Evolutionary conservation across 2,888 invertebrate species (phyloP), one percentile per base, ranked within the genome.

Genomic region (Phasia obesa): DNA sequence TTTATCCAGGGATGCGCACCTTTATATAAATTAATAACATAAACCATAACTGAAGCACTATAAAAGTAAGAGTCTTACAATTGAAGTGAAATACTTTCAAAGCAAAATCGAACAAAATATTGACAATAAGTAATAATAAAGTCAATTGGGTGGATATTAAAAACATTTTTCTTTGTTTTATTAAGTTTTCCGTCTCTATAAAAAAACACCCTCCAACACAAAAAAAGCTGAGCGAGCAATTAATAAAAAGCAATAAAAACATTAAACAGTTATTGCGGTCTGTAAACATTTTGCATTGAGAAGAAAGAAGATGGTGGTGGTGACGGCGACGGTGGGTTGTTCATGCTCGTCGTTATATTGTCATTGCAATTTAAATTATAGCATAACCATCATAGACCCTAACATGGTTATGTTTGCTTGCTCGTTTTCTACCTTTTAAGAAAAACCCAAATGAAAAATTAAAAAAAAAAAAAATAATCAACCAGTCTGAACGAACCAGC

Each of bases 231-330:
- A 67, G 55, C 73, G 25, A 67, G 49, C 62, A 69, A 74, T 76
- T 73, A 76, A 71, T 71, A 42, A 73, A 65, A 53, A 60, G 57
- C 67, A 59, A 81, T 65, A 64, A 71, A 73, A 80, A 47, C 49
- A 62, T 73, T 3, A 81, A 62, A 27, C 21, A 76, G 35, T 81
- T 67, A 64, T 70, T 60, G 81, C 60, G 31, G 69, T 47, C 21
- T 60, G 21, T 47, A 62, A 59, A 71, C 55, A 57, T 49, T 4
- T 27, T 27, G 27, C 6, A 27, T 3, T 27, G 23, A 2, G 35
- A 51, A 17, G 19, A 25, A 25, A 19, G 19, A 42, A 17, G 27
- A 42, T 49, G 53, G 55, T 15, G 57, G 31, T 47, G 6, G 19
- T 51, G 38, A 11, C 51, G 44, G 7, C 21, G n/a, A 55, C 7